Evolutionary conservation across 2,888 invertebrate genomes (phyloP).

Genomic region (Drosophila recens): DNA sequence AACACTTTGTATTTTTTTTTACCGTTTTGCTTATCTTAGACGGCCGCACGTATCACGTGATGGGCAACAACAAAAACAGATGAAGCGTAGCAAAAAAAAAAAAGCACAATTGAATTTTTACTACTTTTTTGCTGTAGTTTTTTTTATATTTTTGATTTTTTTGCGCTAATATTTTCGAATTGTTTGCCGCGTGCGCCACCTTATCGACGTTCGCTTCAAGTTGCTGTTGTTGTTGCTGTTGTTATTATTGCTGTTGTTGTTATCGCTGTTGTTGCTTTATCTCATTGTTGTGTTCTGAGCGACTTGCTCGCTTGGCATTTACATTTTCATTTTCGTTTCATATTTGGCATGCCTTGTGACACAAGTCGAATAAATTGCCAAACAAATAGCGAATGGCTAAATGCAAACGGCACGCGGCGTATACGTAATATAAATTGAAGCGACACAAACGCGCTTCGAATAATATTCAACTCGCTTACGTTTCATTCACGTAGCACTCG

Average conservation of each 20-base stretch:
- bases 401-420: conserved; percentile 61
- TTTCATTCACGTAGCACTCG: conserved; percentile 34
- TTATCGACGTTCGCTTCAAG: conserved; percentile 69
- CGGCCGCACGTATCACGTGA: conserved; percentile 66
- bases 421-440: conserved; percentile 71
- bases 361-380: conserved; percentile 63
- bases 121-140: conserved; percentile 33
- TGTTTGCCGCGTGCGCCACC: conserved; percentile 59
- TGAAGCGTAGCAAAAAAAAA: conserved; percentile 21
- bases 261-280: conserved; percentile 58
- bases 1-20: conserved; percentile 42
- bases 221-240: conserved; percentile 33
- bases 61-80: conserved; percentile 34
- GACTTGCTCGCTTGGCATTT: conserved; percentile 49
- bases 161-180: conserved; percentile 42
- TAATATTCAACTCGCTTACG: conserved; percentile 36
- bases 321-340: conserved; percentile 69
- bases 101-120: conserved; percentile 42
- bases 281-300: conserved; percentile 44
- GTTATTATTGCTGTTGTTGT: conserved; percentile 37
- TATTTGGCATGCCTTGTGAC: conserved; percentile 70
- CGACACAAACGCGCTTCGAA: conserved; percentile 55
- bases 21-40: conserved; percentile 60
- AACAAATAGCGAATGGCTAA: conserved; percentile 46
- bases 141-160: conserved; percentile 8